These are phyloP conservation scores for Pseudachorutes palmiensis DNA, from an alignment of 1,140 invertebrate genomes.

Conservation along the genomic window DNA sequence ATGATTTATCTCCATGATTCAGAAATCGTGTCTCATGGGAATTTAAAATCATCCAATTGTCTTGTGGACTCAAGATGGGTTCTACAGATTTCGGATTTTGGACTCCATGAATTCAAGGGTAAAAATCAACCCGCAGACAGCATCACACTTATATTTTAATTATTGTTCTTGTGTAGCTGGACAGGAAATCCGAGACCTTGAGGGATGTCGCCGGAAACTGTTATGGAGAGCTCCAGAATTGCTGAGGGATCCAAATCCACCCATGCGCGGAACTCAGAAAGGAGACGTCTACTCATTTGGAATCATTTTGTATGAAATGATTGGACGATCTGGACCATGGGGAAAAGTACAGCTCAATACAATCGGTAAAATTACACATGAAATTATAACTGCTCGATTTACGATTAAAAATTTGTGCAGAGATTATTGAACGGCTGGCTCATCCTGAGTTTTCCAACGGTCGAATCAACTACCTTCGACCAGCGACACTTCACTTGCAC, in stretches of 20 bases:
- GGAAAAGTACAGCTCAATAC: conserved; percentile 53
- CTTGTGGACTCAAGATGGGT: conserved; percentile 71
- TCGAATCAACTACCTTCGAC: conserved; percentile 46
- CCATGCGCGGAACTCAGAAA: conserved; percentile 57
- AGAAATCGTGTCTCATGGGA: conserved; percentile 63
- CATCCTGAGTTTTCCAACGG: conserved; percentile 40
- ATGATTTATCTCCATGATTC: conserved; percentile 69
- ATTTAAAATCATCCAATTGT: conserved; percentile 67
- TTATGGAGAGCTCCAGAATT: conserved; percentile 64
- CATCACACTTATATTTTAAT: not conserved
- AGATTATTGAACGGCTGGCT: conserved; percentile 45
- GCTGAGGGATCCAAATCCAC: conserved; percentile 47
- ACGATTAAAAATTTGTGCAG: conserved; percentile 34
- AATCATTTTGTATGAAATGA: conserved; percentile 62
- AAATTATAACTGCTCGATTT: too few species aligned
- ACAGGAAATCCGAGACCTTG: conserved; percentile 49
- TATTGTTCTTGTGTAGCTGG: conserved; percentile 42
- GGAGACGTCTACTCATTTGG: conserved; percentile 63
- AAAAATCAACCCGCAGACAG: conserved; percentile 34
- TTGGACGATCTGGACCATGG: conserved; percentile 60
- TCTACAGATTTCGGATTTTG: conserved; percentile 68
- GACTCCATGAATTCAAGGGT: conserved; percentile 66
- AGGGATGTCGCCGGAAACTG: conserved; percentile 45
- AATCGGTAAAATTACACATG: conserved; percentile 46
- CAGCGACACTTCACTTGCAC: conserved; percentile 48